Conservation (phyloP, 2,888 invertebrate species). For the Conomelus anceps region DNA sequence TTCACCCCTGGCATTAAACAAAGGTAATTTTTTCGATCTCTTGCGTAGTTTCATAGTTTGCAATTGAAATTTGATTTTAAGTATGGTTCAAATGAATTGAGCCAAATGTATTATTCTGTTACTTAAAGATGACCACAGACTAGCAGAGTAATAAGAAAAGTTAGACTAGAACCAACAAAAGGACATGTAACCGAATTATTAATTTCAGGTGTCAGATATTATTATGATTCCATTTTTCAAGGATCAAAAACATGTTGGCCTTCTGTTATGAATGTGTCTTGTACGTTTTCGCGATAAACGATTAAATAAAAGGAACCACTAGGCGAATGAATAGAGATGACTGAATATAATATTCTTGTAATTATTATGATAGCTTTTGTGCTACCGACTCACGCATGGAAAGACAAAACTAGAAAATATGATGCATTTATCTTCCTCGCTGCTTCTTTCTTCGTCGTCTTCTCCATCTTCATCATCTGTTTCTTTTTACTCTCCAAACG, state of each 20-base stretch:
- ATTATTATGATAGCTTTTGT: background rate
- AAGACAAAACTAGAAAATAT: background rate
- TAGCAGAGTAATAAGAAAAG: background rate
- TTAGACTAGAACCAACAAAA: background rate
- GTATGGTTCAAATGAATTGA: too few species aligned
- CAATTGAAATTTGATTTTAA: background rate
- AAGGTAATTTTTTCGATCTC: too few species aligned
- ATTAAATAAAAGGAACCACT: background rate
- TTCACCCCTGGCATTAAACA: too few species aligned
- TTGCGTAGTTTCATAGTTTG: background rate
- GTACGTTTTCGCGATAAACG: background rate
- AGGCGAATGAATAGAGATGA: background rate
- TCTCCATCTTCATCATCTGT: background rate
- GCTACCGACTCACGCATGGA: background rate
- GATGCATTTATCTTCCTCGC: background rate
- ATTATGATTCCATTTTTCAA: background rate
- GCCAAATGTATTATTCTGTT: background rate
- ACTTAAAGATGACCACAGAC: background rate
- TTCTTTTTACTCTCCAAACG: background rate
- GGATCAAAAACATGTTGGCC: background rate
- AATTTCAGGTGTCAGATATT: background rate
- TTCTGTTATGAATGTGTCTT: background rate
- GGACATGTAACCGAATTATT: background rate
- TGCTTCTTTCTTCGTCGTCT: background rate
- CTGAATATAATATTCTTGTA: background rate